phyloP scores from a whole-genome alignment of 1,140 invertebrate species.

The Ruditapes philippinarum region DNA sequence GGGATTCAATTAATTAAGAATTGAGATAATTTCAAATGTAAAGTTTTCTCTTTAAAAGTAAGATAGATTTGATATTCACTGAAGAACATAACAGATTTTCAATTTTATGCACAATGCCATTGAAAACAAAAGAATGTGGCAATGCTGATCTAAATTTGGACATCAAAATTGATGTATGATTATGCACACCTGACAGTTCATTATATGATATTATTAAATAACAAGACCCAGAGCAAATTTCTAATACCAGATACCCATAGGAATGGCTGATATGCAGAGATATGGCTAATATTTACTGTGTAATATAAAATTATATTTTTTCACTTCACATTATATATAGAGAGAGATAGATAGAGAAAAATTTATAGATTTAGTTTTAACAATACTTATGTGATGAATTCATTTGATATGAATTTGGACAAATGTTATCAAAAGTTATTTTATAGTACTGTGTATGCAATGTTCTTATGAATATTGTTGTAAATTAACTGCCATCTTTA shows the following conservation, averaged over 20 bases:
- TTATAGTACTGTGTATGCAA: slow-evolving; percentile 15
- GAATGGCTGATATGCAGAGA: neutral
- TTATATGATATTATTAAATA: neutral
- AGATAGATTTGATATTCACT: neutral
- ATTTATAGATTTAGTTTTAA: slow-evolving; percentile 13
- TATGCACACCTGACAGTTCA: neutral
- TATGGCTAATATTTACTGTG: neutral
- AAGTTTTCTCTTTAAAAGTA: neutral
- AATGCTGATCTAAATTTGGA: neutral
- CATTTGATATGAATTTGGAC: slow-evolving; percentile 32
- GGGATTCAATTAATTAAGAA: slow-evolving; percentile 3
- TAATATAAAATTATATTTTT: neutral
- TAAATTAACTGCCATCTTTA: slow-evolving; percentile 15
- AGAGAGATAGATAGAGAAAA: neutral
- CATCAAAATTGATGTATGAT: neutral
- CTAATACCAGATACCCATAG: neutral
- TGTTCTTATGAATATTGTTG: neutral
- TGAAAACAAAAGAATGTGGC: neutral
- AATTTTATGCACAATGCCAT: neutral
- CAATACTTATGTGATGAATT: neutral
- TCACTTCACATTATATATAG: neutral
- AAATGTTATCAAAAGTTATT: slow-evolving; percentile 4
- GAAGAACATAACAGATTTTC: neutral
- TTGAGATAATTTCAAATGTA: slow-evolving; percentile 19
- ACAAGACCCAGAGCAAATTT: neutral